phyloP scores from a whole-genome alignment of 1,140 invertebrate genomes.

The Calliopsis andreniformis region DNA sequence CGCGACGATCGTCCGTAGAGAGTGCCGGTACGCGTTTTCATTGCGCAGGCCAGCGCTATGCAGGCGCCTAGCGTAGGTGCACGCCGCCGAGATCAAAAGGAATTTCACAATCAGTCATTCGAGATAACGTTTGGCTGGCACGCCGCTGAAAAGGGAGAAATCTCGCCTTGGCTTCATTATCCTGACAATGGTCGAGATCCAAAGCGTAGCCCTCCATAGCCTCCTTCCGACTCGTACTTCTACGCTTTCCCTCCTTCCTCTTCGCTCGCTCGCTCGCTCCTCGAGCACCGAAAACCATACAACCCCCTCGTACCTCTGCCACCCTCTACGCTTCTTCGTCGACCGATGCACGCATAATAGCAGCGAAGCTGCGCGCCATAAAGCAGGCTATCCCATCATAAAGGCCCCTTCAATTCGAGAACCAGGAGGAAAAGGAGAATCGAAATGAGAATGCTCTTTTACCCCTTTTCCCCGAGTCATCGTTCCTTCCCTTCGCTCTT shows the following conservation, averaged over 20 bases:
- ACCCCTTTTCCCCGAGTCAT: slow-evolving; percentile 12
- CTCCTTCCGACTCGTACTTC: slow-evolving; percentile 11
- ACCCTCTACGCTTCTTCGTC: not conserved
- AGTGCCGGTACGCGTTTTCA: not conserved
- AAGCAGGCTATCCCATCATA: slow-evolving; percentile 73
- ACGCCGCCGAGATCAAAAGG: slow-evolving; percentile 43
- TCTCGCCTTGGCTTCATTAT: slow-evolving; percentile 76
- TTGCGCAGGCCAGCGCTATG: slow-evolving; percentile 9
- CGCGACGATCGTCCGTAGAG: not conserved
- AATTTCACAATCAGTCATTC: slow-evolving; percentile 62
- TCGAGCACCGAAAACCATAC: slow-evolving; percentile 56
- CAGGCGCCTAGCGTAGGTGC: slow-evolving; percentile 1
- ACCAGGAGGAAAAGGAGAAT: slow-evolving; percentile 69
- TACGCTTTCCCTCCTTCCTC: not conserved
- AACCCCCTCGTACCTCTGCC: slow-evolving; percentile 1
- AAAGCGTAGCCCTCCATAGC: slow-evolving; percentile 42
- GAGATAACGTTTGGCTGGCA: slow-evolving; percentile 57
- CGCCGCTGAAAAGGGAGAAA: slow-evolving; percentile 71
- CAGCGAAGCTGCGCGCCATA: slow-evolving; percentile 69
- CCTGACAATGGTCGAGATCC: slow-evolving; percentile 67
- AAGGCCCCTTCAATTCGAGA: slow-evolving; percentile 73
- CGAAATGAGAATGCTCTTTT: slow-evolving; percentile 66
- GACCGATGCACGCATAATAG: slow-evolving; percentile 76
- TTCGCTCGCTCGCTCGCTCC: slow-evolving; percentile 24
- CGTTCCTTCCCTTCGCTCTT: slow-evolving; percentile 1